Evolutionary conservation across 1,140 invertebrate genomes (phyloP).

Genomic region (Drosophila nigrodunni): DNA sequence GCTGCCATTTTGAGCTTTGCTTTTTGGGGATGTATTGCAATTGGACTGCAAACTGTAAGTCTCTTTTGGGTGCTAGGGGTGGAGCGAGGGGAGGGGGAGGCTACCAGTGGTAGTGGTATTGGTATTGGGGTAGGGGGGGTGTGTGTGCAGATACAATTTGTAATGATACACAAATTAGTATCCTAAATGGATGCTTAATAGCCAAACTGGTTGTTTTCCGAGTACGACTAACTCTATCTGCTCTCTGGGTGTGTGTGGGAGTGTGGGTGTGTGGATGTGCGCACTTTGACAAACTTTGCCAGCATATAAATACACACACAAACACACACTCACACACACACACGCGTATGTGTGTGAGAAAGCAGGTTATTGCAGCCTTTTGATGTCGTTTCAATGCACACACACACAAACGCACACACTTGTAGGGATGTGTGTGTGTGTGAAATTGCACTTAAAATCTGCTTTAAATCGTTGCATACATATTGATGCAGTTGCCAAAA

Average conservation of each 20-base stretch:
- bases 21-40: slow-evolving; percentile 26
- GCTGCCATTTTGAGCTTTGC: slow-evolving; percentile 44
- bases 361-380: slow-evolving; percentile 45
- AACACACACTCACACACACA: neutral
- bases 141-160: slow-evolving; percentile 76
- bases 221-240: slow-evolving; percentile 18
- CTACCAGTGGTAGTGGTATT: slow-evolving; percentile 1
- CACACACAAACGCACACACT: slow-evolving; percentile 3
- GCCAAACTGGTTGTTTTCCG: slow-evolving; percentile 56
- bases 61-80: neutral
- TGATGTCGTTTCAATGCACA: slow-evolving; percentile 26
- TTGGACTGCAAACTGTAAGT: slow-evolving; percentile 45
- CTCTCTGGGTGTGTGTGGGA: slow-evolving; percentile 23
- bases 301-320: slow-evolving; percentile 9
- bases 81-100: neutral
- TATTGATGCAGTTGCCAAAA: neutral
- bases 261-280: slow-evolving; percentile 3
- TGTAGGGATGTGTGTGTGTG: slow-evolving; percentile 23
- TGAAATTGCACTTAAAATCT: slow-evolving; percentile 58
- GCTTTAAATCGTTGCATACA: slow-evolving; percentile 43
- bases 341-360: slow-evolving; percentile 1
- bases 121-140: slow-evolving; percentile 23
- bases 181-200: slow-evolving; percentile 84
- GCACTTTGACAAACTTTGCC: slow-evolving; percentile 42
- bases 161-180: slow-evolving; percentile 84